Evolutionary conservation across 2,113 vertebrate species (phyloP).

Genomic region (Pyxicephalus adspersus): DNA sequence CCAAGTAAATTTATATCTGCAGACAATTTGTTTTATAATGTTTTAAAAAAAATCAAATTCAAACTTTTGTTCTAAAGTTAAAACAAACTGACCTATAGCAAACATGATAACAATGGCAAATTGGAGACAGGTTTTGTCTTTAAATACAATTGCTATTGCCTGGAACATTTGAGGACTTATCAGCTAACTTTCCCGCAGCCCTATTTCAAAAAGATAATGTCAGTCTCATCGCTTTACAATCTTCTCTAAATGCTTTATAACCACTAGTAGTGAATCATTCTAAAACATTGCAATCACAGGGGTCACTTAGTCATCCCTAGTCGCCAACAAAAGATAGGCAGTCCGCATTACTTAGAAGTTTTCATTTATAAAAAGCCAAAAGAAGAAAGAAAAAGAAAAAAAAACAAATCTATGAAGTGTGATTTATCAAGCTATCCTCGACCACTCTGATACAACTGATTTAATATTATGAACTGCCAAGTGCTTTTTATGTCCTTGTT

Average conservation of each 20-base stretch:
- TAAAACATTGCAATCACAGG: constrained; percentile 41
- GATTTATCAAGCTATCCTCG: neutral
- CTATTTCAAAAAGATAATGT: constrained; percentile 34
- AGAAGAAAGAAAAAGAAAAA: neutral
- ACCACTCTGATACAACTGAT: neutral
- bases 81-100: neutral
- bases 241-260: constrained; percentile 37
- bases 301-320: constrained; percentile 18
- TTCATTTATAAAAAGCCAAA: neutral
- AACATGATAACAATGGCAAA: constrained; percentile 7
- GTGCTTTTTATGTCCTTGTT: neutral
- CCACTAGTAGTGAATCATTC: constrained; percentile 28
- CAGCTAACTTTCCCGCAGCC: neutral
- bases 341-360: neutral
- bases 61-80: constrained; percentile 8
- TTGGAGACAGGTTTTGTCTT: neutral
- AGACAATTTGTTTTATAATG: neutral
- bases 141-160: constrained; percentile 1
- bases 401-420: neutral
- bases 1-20: no score
- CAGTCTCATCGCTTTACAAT: constrained; percentile 34
- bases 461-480: neutral
- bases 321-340: constrained; percentile 5
- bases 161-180: constrained; percentile 18
- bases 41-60: neutral